phyloP scores from a whole-genome alignment of 2,797 vertebrate species.

The Myotis vivesi region DNA sequence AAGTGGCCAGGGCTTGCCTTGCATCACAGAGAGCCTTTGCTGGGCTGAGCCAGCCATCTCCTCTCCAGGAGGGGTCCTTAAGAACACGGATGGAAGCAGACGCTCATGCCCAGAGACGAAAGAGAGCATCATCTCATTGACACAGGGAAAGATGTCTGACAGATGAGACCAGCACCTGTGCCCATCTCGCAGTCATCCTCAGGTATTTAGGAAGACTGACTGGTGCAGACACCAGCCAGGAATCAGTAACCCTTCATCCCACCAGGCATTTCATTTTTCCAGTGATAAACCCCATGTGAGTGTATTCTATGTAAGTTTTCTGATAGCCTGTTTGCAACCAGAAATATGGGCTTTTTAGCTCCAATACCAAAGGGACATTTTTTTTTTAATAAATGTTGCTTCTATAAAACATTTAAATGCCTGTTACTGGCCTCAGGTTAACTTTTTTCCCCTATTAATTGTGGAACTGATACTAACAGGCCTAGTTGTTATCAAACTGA shows the following conservation, averaged over 20 bases:
- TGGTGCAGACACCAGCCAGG: not conserved
- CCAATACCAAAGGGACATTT: not conserved
- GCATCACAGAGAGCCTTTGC: not conserved
- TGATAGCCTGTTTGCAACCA: not conserved
- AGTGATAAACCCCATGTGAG: not conserved
- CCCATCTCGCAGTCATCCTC: not conserved
- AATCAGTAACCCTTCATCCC: not conserved
- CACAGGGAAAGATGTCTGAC: not conserved
- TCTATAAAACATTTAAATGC: not conserved
- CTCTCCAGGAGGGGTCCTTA: not conserved
- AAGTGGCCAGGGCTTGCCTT: not conserved
- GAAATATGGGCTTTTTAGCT: not conserved
- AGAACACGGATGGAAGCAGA: not conserved
- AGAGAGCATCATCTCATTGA: not conserved
- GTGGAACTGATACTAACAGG: not conserved
- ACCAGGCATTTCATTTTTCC: not conserved
- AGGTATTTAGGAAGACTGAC: not conserved
- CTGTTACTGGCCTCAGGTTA: not conserved
- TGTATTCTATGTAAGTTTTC: not conserved
- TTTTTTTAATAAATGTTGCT: not conserved
- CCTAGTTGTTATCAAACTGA: not conserved
- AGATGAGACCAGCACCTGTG: not conserved
- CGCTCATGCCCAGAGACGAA: not conserved
- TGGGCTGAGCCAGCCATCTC: not conserved
- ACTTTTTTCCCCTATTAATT: constrained; percentile 13